phyloP scores from a whole-genome alignment of 2,113 vertebrate species.

The Chrysochloris asiatica region DNA sequence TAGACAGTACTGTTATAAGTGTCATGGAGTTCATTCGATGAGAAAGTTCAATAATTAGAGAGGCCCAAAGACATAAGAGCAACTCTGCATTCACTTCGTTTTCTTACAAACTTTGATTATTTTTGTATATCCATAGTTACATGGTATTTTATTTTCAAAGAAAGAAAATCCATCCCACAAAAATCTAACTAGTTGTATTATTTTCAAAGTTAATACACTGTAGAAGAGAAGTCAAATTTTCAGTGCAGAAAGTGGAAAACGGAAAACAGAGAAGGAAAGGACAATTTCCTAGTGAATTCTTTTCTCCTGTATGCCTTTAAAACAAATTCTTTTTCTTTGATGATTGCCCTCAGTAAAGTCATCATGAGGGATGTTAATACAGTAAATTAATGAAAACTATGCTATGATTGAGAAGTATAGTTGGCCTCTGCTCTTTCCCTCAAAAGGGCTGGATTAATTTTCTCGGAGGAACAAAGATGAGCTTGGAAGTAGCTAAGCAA shows the following conservation, averaged over 20 bases:
- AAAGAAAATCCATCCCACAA: slow-evolving; percentile 21
- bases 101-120: background rate
- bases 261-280: slow-evolving; percentile 40
- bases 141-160: slow-evolving; percentile 1
- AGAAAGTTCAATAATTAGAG: background rate
- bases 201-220: background rate
- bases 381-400: background rate
- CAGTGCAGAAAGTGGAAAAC: background rate
- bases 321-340: background rate
- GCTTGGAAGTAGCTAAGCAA: no score
- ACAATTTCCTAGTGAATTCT: background rate
- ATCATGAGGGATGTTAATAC: background rate
- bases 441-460: slow-evolving; percentile 8
- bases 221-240: background rate
- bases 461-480: slow-evolving; percentile 34
- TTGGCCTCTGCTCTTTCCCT: background rate
- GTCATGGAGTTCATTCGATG: background rate
- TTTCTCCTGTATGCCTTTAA: background rate
- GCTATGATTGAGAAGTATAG: background rate
- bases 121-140: background rate
- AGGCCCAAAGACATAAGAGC: background rate
- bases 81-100: background rate
- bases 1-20: background rate
- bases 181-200: background rate
- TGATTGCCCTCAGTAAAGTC: background rate